Conservation (phyloP, 2,797 vertebrate species). For the Anas georgica region DNA sequence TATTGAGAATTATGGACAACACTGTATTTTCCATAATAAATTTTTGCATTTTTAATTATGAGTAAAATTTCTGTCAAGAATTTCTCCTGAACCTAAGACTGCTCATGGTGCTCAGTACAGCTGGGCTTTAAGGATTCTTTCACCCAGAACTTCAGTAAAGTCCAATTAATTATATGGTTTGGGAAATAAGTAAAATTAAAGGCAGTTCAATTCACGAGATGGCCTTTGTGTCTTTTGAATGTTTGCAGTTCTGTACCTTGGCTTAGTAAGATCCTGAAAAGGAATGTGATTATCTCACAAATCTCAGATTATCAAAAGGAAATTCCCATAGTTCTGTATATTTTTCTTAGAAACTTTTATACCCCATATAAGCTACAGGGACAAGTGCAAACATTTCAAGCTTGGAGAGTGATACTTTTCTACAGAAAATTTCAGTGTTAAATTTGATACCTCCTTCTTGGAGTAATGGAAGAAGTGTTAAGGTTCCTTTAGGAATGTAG, state of each 20-base stretch:
- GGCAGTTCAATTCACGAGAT: neutral
- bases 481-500: neutral
- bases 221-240: neutral
- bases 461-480: neutral
- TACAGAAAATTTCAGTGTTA: neutral
- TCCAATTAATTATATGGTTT: neutral
- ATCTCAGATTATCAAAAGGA: neutral
- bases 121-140: neutral
- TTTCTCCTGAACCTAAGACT: neutral
- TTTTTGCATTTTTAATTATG: neutral
- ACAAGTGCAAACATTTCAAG: neutral
- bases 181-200: neutral
- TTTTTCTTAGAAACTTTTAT: neutral
- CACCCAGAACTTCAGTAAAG: neutral
- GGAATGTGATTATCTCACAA: neutral
- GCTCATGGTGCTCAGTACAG: neutral
- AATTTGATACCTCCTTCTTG: neutral
- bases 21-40: neutral
- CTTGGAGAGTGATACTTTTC: neutral
- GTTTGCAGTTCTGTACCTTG: neutral
- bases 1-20: neutral
- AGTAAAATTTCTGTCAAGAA: neutral
- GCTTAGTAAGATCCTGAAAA: neutral
- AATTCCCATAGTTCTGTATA: neutral
- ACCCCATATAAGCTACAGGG: rapidly evolving